phyloP scores from a whole-genome alignment of 2,888 invertebrate species.

The Metacarcinus magister region DNA sequence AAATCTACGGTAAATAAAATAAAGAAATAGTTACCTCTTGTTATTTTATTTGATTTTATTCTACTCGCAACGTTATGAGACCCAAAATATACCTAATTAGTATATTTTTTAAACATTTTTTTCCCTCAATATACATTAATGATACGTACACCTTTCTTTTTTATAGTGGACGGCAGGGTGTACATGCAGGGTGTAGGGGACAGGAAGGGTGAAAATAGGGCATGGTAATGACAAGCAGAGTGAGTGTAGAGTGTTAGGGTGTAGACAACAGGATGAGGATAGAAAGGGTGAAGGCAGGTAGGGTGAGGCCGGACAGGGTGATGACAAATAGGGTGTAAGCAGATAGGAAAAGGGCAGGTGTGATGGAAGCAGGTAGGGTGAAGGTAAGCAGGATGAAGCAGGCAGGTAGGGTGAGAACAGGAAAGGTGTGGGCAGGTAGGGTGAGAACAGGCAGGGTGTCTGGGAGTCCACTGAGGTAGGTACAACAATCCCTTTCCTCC shows the following conservation, averaged over 20 bases:
- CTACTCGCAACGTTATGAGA: not conserved
- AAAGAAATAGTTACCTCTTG: not conserved
- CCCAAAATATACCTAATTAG: not conserved
- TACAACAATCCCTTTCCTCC: conserved; percentile 1
- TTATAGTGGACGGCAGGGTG: not conserved
- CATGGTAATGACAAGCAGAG: not conserved
- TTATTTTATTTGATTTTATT: not conserved
- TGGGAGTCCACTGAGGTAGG: not conserved
- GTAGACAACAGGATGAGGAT: not conserved
- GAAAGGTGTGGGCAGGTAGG: not conserved
- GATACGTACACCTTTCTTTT: not conserved
- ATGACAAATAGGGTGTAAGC: not conserved
- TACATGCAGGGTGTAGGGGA: too few species aligned
- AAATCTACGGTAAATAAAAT: not conserved
- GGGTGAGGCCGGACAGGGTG: not conserved
- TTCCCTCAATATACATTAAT: not conserved
- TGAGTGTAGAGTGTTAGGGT: not conserved
- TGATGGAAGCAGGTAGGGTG: not conserved
- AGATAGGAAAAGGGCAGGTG: not conserved
- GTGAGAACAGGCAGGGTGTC: not conserved
- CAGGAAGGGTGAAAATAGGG: not conserved
- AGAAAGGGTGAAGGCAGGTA: not conserved
- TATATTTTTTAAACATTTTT: not conserved
- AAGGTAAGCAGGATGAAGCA: too few species aligned
- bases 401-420: too few species aligned